phyloP scores from a whole-genome alignment of 2,113 vertebrate species.

The Parus major region DNA sequence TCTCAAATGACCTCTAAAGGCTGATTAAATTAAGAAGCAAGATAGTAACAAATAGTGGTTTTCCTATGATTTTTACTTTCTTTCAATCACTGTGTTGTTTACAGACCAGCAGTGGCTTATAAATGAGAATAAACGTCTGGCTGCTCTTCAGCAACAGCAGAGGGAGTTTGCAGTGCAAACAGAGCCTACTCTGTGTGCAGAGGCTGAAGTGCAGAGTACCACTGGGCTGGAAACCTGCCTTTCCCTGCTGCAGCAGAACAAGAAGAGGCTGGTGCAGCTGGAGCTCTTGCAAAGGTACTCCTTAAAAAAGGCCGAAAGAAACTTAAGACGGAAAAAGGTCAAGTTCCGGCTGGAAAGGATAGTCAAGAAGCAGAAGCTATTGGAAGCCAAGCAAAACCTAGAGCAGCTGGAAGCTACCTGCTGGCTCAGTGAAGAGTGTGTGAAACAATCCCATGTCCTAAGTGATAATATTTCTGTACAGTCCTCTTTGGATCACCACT shows the following conservation, averaged over 20 bases:
- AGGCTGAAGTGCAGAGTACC: conserved; percentile 57
- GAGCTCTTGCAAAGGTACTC: conserved; percentile 80
- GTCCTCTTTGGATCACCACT: not conserved
- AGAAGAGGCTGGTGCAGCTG: conserved; percentile 81
- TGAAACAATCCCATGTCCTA: conserved; percentile 43
- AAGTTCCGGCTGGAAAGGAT: conserved; percentile 86
- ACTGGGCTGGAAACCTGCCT: conserved; percentile 7
- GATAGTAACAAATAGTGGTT: not conserved
- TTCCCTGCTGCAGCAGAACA: conserved; percentile 63
- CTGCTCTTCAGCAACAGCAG: conserved; percentile 66
- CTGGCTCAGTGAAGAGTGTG: conserved; percentile 63
- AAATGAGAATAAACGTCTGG: conserved; percentile 79
- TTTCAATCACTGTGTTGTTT: conserved; percentile 48
- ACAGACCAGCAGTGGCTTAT: conserved; percentile 88
- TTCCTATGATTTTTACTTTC: not conserved
- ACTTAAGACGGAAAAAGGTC: conserved; percentile 77
- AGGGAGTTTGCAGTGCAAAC: conserved; percentile 80
- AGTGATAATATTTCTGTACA: not conserved
- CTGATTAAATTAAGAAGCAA: not conserved
- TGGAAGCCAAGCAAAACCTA: conserved; percentile 86
- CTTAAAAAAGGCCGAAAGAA: conserved; percentile 78
- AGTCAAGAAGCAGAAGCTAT: conserved; percentile 83
- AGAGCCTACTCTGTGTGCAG: conserved; percentile 56
- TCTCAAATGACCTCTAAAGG: not conserved
- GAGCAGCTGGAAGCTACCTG: conserved; percentile 79